Evolutionary conservation across 2,888 invertebrate species (phyloP).

Genomic region (Caenorhabditis uteleia): DNA sequence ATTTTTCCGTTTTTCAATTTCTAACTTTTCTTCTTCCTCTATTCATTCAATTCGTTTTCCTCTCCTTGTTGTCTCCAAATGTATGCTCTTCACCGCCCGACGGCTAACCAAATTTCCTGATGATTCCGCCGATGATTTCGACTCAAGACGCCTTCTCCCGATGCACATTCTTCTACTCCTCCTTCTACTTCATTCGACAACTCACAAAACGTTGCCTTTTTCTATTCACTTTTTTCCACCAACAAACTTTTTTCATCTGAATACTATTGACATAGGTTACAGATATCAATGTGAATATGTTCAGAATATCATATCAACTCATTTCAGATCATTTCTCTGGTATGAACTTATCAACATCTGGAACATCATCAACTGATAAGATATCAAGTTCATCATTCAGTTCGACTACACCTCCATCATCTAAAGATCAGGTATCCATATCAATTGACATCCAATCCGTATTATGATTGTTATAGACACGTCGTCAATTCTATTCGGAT

Average conservation of each 20-base stretch:
- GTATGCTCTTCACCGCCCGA: slow-evolving; percentile 4
- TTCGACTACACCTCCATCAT: slow-evolving; percentile 11
- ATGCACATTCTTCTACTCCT: slow-evolving; percentile 6
- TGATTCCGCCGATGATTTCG: slow-evolving; percentile 40
- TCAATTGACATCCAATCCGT: background rate
- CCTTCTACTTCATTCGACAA: slow-evolving; percentile 9
- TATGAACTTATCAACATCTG: slow-evolving; percentile 37
- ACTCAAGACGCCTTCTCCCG: no score
- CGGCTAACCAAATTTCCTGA: slow-evolving; percentile 40
- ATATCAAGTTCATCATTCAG: slow-evolving; percentile 17
- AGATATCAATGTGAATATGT: background rate
- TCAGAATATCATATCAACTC: background rate
- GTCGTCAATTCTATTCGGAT: slow-evolving; percentile 37
- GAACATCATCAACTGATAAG: no score
- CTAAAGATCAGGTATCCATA: slow-evolving; percentile 27
- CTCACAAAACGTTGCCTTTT: slow-evolving; percentile 1
- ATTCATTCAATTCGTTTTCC: background rate
- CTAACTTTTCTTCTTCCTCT: background rate
- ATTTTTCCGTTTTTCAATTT: background rate
- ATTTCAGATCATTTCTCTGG: slow-evolving; percentile 37
- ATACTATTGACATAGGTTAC: background rate
- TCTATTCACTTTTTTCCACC: background rate
- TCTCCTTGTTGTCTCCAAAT: background rate
- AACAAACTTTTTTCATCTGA: background rate
- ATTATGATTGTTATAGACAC: slow-evolving; percentile 16